Evolutionary conservation across 92 coral and sea anemone genomes (phyloP), one percentile per base, ranked within the genome.

Genomic region (Phenganax marumi): DNA sequence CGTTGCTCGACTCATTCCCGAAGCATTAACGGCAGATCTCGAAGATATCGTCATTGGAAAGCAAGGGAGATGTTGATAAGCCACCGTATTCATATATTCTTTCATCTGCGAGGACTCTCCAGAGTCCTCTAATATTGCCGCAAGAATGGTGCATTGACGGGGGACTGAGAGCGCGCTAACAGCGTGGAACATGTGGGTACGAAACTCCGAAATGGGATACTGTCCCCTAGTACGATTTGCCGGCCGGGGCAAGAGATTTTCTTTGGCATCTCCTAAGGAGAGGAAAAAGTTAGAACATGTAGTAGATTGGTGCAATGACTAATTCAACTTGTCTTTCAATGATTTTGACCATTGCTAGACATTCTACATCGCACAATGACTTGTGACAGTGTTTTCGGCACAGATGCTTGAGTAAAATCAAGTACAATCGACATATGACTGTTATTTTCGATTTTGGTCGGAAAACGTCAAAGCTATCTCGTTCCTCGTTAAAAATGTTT

Each of bases 91-190:
- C 62, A 76, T 76, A 12, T 54, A 62, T 8, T 61, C 49, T 6
- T 62, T 62, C 55, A 50, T 49, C 65, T 61, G 10, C 9, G 24
- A 16, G 3, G 52, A 48, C 8, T 78, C 72, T 16, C 83, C 83
- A 62, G 71, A 58, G 56, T 78, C 39, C 10, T 78, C 12, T 8
- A 78, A 21, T 33, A 78, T 78, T 13, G 83, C 65, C 7, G 83
- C 6, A 8, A 78, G 83, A 52, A 78, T 61, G 18, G 60, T 14
- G 22, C 83, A 78, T 62, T 78, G 83, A 12, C 83, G 72, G 72
- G 46, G 8, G 73, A 78, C 50, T 61, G 83, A 52, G 16, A 78
- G 48, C 60, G 8, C 48, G 60, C 83, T 63, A 1, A 78, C 60
- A 26, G 57, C 73, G 7, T 52, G 83, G 22, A 78, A 60, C 83